Evolutionary conservation across 2,797 vertebrate species (phyloP), one percentile per base, ranked within the genome.

Genomic region (Gambelia wislizenii): DNA sequence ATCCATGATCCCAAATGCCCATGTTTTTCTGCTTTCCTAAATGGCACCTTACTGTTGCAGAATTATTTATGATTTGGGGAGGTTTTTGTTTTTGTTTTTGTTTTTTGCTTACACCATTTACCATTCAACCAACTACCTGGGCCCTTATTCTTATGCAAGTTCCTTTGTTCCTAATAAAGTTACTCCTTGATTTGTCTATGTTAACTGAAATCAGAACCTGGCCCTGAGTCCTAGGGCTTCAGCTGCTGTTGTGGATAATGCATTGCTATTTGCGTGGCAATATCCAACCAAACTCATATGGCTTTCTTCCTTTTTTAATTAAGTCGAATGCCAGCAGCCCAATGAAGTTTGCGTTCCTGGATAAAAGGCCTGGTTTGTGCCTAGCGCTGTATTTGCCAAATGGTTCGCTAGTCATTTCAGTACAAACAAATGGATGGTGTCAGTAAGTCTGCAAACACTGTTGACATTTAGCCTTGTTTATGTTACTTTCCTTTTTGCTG

Each of bases 381-480:
- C 94, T 91, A 92, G 89, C 88, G 54, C 94, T 95, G 94, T 96
- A 92, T 97, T 96, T 97, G 96, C 97, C 96, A 96, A 96, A 96
- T 95, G 96, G 96, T 96, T 96, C 94, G 87, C 96, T 96, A 95
- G 94, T 96, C 96, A 94, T 96, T 96, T 96, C 97, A 96, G 96
- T 94, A 95, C 97, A 97, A 96, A 97, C 96, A 96, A 95, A 95
- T 95, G 97, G 95, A 96, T 95, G 96, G 96, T 96, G 96, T 96
- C 97, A 96, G 95, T 94, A 95, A 96, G 95, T 96, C 94, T 94
- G 96, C 96, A 96, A 96, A 97, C 97, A 96, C 92, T 95, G 96
- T 95, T 96, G 97, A 97, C 97, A 96, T 96, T 96, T 95, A 96
- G 96, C 96, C 96, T 96, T 96, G 96, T 97, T 97, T 96, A 97